Conservation (phyloP, 2,888 invertebrate genomes). For the Cantharis nigra region DNA sequence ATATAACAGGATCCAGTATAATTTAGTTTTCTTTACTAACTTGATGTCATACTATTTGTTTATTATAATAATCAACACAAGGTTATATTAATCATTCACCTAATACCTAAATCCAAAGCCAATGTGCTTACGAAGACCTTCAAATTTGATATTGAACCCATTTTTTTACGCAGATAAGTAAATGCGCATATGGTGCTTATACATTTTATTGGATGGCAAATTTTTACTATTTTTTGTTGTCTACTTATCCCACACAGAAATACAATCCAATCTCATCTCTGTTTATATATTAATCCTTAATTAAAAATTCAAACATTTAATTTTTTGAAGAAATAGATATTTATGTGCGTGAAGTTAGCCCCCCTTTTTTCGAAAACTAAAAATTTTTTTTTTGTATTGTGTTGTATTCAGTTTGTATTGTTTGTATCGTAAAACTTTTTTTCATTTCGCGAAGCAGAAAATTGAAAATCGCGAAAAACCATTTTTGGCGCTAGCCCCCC, state of each 20-base stretch:
- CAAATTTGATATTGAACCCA: slow-evolving; percentile 19
- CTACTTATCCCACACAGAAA: not conserved
- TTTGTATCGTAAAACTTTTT: too few species aligned
- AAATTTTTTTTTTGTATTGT: too few species aligned
- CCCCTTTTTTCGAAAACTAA: too few species aligned
- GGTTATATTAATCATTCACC: slow-evolving; percentile 20
- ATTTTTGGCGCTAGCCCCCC: too few species aligned
- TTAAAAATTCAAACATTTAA: too few species aligned
- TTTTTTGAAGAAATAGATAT: too few species aligned
- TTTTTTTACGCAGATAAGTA: slow-evolving; percentile 4
- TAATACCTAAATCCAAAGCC: slow-evolving; percentile 9
- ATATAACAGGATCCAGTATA: not conserved
- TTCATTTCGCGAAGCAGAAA: too few species aligned
- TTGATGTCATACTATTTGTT: not conserved
- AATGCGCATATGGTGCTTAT: not conserved
- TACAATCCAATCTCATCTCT: not conserved
- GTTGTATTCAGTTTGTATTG: too few species aligned
- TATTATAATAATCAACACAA: slow-evolving; percentile 7
- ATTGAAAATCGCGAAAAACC: too few species aligned
- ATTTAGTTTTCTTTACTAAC: not conserved
- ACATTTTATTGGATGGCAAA: not conserved
- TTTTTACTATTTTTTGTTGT: not conserved
- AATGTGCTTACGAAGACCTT: slow-evolving; percentile 14
- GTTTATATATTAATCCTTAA: not conserved
- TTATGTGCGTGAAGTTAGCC: too few species aligned